Percentiles rank a stretch among this genome's conserved stretches.
These are phyloP conservation scores for Macropodus opercularis DNA, from an alignment of 2,797 vertebrate species.

Conservation along the genomic window DNA sequence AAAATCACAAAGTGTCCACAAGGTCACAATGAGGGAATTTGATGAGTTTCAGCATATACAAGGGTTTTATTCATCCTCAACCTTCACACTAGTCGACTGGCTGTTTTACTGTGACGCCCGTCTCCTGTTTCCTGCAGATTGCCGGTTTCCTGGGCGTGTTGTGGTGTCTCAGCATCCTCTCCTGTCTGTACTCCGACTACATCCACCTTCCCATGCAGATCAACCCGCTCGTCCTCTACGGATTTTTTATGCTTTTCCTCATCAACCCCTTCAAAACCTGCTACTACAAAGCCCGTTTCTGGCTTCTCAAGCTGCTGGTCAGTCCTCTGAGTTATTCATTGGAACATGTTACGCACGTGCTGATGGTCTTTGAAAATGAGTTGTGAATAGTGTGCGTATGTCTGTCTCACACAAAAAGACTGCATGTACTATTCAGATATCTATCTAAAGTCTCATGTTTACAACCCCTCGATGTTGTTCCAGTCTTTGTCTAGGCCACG, in stretches of 20 bases:
- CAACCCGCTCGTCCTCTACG: constrained; percentile 94
- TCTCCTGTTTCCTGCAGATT: constrained; percentile 79
- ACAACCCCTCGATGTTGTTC: constrained; percentile 50
- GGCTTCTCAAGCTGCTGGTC: constrained; percentile 97
- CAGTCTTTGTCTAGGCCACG: constrained; percentile 68
- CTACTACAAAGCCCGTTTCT: constrained; percentile 98
- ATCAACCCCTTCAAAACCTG: constrained; percentile 97
- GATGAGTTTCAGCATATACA: too few species aligned
- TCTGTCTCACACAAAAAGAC: constrained; percentile 34
- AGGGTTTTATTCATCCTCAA: too few species aligned
- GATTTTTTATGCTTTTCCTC: constrained; percentile 96
- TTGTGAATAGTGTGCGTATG: constrained; percentile 3
- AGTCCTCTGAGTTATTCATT: constrained; percentile 56
- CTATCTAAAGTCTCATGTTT: constrained; percentile 57
- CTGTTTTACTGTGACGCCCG: constrained; percentile 24
- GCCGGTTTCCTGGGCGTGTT: constrained; percentile 96
- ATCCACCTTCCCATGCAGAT: constrained; percentile 90
- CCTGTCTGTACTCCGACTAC: constrained; percentile 90
- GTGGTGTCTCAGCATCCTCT: constrained; percentile 96
- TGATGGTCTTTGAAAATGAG: neutral
- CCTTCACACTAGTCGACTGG: too few species aligned
- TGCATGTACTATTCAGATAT: constrained; percentile 50
- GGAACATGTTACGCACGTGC: neutral
- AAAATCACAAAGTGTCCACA: too few species aligned
- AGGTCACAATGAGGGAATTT: too few species aligned